These are phyloP conservation scores for Miichthys miiuy DNA, from an alignment of 2,797 vertebrate species.

Conservation along the genomic window DNA sequence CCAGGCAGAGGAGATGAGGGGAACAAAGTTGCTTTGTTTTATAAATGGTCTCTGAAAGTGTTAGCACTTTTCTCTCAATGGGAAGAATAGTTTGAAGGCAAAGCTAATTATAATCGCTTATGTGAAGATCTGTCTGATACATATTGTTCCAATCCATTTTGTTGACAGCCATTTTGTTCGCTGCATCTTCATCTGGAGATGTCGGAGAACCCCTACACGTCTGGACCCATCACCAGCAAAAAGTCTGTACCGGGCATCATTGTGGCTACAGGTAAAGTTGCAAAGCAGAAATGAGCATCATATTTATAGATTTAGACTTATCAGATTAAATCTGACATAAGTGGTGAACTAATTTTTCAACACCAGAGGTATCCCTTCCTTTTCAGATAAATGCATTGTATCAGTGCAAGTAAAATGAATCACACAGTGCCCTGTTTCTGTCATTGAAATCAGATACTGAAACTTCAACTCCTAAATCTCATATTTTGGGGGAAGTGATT, in stretches of 20 bases:
- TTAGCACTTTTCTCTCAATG: conserved; percentile 62
- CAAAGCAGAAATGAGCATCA: conserved; percentile 14
- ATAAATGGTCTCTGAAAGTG: conserved; percentile 72
- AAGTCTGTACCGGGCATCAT: conserved; percentile 93
- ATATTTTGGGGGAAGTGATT: conserved; percentile 54
- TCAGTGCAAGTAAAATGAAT: conserved; percentile 38
- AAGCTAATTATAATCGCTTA: conserved; percentile 66
- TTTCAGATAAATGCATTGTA: conserved; percentile 44
- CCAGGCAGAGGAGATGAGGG: conserved; percentile 52
- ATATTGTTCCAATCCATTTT: conserved; percentile 60
- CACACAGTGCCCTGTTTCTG: conserved; percentile 59
- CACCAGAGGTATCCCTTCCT: conserved; percentile 22
- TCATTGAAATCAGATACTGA: conserved; percentile 60
- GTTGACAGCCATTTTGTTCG: conserved; percentile 94
- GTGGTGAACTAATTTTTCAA: conserved; percentile 6
- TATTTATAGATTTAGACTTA: conserved; percentile 20
- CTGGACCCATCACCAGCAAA: conserved; percentile 95
- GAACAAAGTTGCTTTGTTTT: conserved; percentile 74
- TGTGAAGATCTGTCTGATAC: conserved; percentile 63
- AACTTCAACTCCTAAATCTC: conserved; percentile 43
- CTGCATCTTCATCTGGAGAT: conserved; percentile 95
- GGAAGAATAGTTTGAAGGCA: conserved; percentile 64
- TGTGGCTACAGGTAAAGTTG: conserved; percentile 91
- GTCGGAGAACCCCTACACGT: conserved; percentile 95
- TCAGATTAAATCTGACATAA: conserved; percentile 29